These are phyloP conservation scores for Alligator mississippiensis DNA, from an alignment of 2,113 vertebrate species.

Conservation along the genomic window DNA sequence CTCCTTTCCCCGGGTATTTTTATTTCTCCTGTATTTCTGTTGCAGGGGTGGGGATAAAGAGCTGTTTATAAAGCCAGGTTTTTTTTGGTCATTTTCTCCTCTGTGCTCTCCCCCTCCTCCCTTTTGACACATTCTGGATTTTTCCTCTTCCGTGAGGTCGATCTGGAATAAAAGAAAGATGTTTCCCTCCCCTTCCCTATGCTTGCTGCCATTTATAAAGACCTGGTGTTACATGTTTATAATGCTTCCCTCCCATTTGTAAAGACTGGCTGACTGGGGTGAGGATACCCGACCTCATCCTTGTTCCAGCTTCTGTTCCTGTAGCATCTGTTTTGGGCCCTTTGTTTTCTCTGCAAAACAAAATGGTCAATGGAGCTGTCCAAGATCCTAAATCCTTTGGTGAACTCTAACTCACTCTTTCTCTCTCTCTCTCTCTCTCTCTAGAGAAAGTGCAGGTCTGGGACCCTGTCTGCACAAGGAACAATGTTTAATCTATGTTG, in stretches of 20 bases:
- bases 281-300: neutral
- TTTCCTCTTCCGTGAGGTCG: neutral
- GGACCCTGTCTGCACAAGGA: neutral
- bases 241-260: neutral
- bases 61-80: no score
- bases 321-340: neutral
- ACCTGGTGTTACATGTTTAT: neutral
- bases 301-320: neutral
- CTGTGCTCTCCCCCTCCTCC: neutral
- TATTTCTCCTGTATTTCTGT: no score
- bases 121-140: neutral
- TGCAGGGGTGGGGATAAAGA: neutral
- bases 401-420: neutral
- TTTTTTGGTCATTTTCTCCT: neutral
- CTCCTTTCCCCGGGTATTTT: no score
- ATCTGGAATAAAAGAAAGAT: neutral
- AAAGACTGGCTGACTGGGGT: neutral
- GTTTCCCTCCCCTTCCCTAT: neutral
- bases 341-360: neutral
- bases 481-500: neutral
- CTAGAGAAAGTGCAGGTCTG: neutral
- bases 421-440: no score
- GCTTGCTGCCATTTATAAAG: no score
- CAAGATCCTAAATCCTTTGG: neutral
- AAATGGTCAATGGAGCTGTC: neutral